Evolutionary conservation across 2,888 invertebrate genomes (phyloP).

Genomic region (Dysmachus trigonus): DNA sequence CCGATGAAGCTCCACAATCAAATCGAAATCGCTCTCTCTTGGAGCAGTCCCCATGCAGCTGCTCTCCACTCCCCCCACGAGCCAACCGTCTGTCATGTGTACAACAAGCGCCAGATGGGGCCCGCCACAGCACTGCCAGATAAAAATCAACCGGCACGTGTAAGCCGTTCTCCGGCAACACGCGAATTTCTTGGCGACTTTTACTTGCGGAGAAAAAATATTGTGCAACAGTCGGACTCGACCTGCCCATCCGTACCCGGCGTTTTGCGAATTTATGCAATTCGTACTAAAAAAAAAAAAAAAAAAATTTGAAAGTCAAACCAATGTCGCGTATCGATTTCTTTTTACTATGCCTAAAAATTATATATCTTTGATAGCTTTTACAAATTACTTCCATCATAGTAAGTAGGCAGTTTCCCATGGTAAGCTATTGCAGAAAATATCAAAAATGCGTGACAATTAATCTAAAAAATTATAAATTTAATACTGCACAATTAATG

Average conservation of each 20-base stretch:
- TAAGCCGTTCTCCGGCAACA: not conserved
- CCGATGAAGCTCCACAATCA: not conserved
- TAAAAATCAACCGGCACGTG: conserved; percentile 32
- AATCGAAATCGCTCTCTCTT: not conserved
- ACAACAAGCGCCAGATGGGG: not conserved
- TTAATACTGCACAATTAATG: not conserved
- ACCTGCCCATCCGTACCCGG: not conserved
- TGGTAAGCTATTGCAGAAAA: not conserved
- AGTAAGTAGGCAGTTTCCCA: not conserved
- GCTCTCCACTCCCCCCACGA: not conserved
- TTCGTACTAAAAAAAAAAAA: not conserved
- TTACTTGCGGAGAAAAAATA: not conserved
- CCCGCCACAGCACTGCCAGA: conserved; percentile 1
- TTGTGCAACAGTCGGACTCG: not conserved
- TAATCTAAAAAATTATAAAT: not conserved
- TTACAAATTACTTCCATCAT: not conserved
- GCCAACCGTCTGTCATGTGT: not conserved
- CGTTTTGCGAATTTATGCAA: conserved; percentile 7
- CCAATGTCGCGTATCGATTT: not conserved
- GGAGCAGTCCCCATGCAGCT: not conserved
- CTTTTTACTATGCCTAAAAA: not conserved
- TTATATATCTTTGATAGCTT: not conserved
- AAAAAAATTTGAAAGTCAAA: not conserved
- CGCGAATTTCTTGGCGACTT: not conserved
- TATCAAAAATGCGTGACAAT: not conserved